Evolutionary conservation across 2,797 vertebrate species (phyloP).

Genomic region (Nannoperca australis): DNA sequence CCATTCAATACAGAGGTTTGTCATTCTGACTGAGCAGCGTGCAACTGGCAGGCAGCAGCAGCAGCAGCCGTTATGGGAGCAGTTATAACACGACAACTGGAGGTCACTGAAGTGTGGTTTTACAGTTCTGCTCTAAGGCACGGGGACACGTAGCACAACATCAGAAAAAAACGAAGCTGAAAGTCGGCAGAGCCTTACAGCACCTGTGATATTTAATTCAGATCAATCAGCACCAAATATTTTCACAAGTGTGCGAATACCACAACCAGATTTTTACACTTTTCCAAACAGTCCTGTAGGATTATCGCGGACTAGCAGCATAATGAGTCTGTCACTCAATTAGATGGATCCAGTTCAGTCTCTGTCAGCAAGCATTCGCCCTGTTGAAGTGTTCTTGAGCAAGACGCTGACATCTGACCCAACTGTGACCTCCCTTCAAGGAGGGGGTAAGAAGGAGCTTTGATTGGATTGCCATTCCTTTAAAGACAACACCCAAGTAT

Average conservation of each 20-base stretch:
- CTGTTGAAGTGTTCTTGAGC: conserved; percentile 12
- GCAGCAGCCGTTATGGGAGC: conserved; percentile 43
- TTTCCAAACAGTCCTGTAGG: neutral
- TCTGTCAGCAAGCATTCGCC: neutral
- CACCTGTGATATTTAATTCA: conserved; percentile 13
- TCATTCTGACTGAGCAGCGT: conserved; percentile 64
- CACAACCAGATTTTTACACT: conserved; percentile 19
- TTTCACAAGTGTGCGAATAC: neutral
- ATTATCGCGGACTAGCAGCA: neutral
- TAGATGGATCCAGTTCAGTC: neutral
- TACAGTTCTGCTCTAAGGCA: conserved; percentile 33
- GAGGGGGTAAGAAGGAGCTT: neutral
- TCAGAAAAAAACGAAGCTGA: neutral
- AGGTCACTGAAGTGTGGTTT: conserved; percentile 49
- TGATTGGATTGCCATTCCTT: conserved; percentile 9
- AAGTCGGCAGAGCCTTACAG: neutral
- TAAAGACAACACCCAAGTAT: neutral
- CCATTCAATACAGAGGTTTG: conserved; percentile 76
- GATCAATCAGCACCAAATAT: neutral
- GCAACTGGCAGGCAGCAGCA: conserved; percentile 50
- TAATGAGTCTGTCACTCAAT: conserved; percentile 21
- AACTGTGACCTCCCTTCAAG: conserved; percentile 11
- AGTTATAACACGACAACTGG: conserved; percentile 34
- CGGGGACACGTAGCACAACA: conserved; percentile 18
- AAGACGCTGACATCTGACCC: conserved; percentile 42